Percentiles rank a stretch among this genome's conserved stretches.
Conservation (phyloP, 2,797 vertebrate genomes). For the Eospalax fontanierii region DNA sequence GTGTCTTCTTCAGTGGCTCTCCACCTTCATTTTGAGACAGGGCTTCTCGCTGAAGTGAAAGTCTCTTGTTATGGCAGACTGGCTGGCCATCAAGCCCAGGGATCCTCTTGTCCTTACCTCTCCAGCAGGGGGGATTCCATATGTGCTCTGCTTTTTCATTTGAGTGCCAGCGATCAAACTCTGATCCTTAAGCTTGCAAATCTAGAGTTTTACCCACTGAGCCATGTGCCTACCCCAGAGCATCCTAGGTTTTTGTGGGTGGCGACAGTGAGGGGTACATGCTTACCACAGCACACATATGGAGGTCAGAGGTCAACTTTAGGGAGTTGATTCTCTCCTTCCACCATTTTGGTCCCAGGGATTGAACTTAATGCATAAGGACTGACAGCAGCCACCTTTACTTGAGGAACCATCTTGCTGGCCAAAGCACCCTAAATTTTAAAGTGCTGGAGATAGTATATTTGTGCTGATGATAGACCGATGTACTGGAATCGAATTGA, state of each 20-base stretch:
- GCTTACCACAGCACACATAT: not conserved
- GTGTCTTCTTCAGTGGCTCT: not conserved
- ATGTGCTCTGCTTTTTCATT: not conserved
- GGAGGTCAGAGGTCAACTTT: not conserved
- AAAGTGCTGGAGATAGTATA: not conserved
- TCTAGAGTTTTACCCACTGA: not conserved
- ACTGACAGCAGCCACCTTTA: too few relatives aligned
- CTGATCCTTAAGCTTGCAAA: not conserved
- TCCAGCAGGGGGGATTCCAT: not conserved
- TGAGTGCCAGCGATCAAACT: not conserved
- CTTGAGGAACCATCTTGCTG: not conserved
- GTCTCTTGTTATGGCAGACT: not conserved
- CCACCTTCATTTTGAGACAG: not conserved
- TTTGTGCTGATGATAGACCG: not conserved
- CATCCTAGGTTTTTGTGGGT: not conserved
- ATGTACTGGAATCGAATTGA: not conserved
- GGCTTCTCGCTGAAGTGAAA: not conserved
- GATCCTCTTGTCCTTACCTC: not conserved
- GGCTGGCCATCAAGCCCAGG: not conserved
- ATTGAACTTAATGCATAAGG: not conserved
- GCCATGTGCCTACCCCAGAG: not conserved
- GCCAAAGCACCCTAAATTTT: not conserved
- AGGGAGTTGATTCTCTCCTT: not conserved
- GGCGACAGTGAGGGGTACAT: not conserved
- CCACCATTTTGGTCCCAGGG: not conserved